phyloP scores from a whole-genome alignment of 1,140 invertebrate species.

The Babylonia areolata region DNA sequence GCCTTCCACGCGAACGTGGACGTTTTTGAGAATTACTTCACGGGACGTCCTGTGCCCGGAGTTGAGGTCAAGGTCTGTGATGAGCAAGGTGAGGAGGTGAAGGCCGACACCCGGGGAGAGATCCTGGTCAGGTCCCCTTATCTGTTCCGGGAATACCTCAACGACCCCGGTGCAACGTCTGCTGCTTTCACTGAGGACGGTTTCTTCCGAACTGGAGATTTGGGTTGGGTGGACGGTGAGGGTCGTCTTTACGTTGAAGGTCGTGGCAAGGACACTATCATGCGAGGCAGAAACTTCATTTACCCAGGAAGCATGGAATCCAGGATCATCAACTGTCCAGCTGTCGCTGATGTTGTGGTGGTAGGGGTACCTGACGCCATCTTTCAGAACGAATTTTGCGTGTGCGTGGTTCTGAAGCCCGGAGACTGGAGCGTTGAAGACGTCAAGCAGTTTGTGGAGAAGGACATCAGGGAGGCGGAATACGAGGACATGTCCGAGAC shows the following conservation, averaged over 20 bases:
- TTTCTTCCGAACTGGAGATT: conserved; percentile 23
- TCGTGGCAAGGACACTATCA: conserved; percentile 2
- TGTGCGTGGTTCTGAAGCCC: not conserved
- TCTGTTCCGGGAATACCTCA: conserved; percentile 8
- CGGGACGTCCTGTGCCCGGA: not conserved
- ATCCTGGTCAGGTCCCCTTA: conserved; percentile 1
- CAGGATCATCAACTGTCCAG: not conserved
- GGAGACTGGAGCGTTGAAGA: not conserved
- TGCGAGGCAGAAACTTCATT: conserved; percentile 10
- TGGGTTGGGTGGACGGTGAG: not conserved
- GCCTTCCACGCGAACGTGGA: not conserved
- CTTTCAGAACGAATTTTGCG: conserved; percentile 3
- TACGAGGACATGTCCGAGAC: not conserved
- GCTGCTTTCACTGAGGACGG: conserved; percentile 33
- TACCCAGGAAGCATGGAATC: conserved; percentile 5
- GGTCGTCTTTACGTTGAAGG: not conserved
- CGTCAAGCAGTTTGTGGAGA: not conserved
- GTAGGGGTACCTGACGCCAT: conserved; percentile 16
- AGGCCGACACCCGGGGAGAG: not conserved
- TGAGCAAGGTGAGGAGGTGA: not conserved
- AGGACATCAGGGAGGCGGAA: not conserved
- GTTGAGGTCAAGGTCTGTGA: not conserved
- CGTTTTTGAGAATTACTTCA: not conserved
- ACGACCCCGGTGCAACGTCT: not conserved
- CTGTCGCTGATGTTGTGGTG: not conserved